Evolutionary conservation across 2,113 vertebrate genomes (phyloP).

Genomic region (Podilymbus podiceps): DNA sequence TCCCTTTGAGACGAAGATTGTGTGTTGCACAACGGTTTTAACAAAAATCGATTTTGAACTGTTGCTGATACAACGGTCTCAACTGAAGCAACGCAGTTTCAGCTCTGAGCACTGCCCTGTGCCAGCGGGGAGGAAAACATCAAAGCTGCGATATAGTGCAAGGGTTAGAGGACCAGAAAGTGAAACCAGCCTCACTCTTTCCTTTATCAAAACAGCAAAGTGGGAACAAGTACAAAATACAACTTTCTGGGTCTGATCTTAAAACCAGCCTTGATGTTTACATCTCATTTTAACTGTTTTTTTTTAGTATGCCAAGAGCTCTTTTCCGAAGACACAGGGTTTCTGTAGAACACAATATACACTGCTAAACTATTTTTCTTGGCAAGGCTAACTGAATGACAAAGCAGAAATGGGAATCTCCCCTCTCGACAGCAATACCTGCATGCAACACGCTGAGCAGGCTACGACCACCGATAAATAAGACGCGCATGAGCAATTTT

Average conservation of each 20-base stretch:
- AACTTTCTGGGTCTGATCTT: background rate
- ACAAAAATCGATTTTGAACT: background rate
- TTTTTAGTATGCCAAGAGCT: background rate
- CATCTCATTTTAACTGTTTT: accelerated
- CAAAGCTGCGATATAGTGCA: background rate
- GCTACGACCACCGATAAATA: accelerated
- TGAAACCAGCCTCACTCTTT: background rate
- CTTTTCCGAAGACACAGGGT: background rate
- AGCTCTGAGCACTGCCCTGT: background rate
- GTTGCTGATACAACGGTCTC: accelerated
- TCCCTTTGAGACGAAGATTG: accelerated
- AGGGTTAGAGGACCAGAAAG: background rate
- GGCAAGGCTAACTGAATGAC: background rate
- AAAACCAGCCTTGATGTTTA: background rate
- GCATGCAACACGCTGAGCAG: background rate
- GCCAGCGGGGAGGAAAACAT: background rate
- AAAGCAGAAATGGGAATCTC: background rate
- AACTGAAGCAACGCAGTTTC: background rate
- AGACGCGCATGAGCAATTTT: accelerated
- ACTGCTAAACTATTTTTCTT: background rate
- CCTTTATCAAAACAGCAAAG: background rate
- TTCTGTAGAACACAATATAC: accelerated
- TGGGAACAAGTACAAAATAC: background rate
- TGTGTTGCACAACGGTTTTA: background rate
- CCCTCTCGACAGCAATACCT: background rate